phyloP scores from a whole-genome alignment of 2,797 vertebrate genomes.

The Sciurus vulgaris region DNA sequence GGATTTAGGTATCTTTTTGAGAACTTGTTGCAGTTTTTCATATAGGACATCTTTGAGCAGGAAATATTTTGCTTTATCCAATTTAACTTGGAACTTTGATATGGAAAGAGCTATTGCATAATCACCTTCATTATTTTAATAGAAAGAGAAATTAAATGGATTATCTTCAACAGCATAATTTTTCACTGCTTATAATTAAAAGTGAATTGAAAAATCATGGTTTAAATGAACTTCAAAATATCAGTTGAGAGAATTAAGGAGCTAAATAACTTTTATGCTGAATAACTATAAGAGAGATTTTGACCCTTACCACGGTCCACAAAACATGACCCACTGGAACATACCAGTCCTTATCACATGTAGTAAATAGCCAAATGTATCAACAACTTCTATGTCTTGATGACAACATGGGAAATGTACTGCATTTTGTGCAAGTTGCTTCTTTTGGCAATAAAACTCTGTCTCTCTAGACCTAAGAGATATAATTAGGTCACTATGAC shows the following conservation, averaged over 20 bases:
- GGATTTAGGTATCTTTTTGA: not conserved
- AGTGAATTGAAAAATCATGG: not conserved
- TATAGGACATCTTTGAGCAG: not conserved
- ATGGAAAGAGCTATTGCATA: not conserved
- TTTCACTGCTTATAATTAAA: slow-evolving; percentile 45
- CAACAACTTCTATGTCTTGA: not conserved
- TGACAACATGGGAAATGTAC: not conserved
- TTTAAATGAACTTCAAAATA: slow-evolving; percentile 35
- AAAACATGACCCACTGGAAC: not conserved
- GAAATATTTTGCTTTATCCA: slow-evolving; percentile 37
- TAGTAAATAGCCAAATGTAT: not conserved
- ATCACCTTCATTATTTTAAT: slow-evolving; percentile 5
- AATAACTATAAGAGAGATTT: not conserved
- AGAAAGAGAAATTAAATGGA: slow-evolving; percentile 24
- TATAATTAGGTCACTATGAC: not conserved
- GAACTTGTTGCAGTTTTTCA: not conserved
- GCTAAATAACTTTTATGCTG: not conserved
- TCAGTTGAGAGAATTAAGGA: not conserved
- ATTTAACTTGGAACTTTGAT: slow-evolving; percentile 9
- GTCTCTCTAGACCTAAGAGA: not conserved
- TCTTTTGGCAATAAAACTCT: not conserved
- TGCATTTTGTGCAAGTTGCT: slow-evolving; percentile 21
- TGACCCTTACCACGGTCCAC: not conserved
- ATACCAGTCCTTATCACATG: not conserved
- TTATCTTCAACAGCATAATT: not conserved